A percentile compares a stretch with the other conserved stretches of the same genome.
Conservation (phyloP, 2,113 vertebrate species). For the Sphyrna mokarran region DNA sequence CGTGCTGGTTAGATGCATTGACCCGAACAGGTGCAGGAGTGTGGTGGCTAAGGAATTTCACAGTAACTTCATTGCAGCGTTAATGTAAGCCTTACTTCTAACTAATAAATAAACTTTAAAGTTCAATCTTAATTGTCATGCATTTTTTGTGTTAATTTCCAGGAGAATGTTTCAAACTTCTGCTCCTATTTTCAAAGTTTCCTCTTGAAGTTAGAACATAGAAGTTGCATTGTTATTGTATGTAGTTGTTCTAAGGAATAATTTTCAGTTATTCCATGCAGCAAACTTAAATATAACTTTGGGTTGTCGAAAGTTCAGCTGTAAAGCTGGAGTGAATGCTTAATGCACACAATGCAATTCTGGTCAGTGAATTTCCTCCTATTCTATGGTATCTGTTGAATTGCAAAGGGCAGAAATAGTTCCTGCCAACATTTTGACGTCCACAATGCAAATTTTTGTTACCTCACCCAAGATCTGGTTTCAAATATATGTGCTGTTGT, state of each 20-base stretch:
- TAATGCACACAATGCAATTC: not conserved
- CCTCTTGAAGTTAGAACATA: too few species aligned
- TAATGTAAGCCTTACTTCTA: too few species aligned
- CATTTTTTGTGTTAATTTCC: not conserved
- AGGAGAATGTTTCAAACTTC: slow-evolving; percentile 7
- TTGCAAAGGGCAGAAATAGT: not conserved
- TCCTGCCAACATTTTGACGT: not conserved
- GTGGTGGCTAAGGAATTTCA: too few species aligned
- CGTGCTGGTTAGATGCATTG: too few species aligned
- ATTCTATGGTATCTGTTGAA: not conserved
- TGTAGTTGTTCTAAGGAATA: not conserved
- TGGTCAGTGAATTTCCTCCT: not conserved
- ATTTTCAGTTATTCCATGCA: not conserved
- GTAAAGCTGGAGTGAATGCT: not conserved
- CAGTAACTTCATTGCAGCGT: too few species aligned
- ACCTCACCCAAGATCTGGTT: not conserved
- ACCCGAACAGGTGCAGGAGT: too few species aligned
- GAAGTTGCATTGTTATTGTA: not conserved
- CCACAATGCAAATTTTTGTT: not conserved
- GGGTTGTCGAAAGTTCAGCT: not conserved
- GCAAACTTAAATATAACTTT: not conserved
- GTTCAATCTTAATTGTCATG: not conserved
- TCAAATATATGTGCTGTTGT: not conserved
- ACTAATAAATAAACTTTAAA: too few species aligned
- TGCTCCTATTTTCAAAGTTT: not conserved